Percentiles rank a stretch among this genome's conserved stretches.
Conservation (phyloP, 1,140 invertebrate genomes). For the Calliphora vicina region DNA sequence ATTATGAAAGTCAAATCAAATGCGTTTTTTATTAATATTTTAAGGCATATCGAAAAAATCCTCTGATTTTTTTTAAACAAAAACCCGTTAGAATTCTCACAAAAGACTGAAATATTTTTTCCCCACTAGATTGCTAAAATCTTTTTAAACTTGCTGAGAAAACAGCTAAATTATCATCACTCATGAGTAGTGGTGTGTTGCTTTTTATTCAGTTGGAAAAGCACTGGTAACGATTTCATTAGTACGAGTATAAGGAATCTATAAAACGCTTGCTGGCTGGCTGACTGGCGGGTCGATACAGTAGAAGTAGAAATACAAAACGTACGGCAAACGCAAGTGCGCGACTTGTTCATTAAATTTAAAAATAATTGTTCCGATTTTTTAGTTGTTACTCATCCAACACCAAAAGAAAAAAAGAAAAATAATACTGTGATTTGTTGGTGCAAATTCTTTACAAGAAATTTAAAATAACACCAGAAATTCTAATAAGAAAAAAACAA, state of each 20-base stretch:
- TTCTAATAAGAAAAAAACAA: constrained; percentile 8
- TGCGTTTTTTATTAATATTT: too few species aligned
- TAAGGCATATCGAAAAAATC: too few species aligned
- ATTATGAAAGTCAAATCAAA: too few species aligned
- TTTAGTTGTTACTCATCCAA: constrained; percentile 4
- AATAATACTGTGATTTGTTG: constrained; percentile 7
- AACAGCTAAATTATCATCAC: too few species aligned
- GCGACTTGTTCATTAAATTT: constrained; percentile 24
- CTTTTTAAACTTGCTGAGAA: too few species aligned
- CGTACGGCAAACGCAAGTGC: constrained; percentile 21
- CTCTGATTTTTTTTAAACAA: too few species aligned
- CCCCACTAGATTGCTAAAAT: too few species aligned
- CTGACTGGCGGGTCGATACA: constrained; percentile 19
- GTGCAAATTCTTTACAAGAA: constrained; percentile 7
- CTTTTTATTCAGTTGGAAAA: not conserved
- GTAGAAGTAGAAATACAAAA: constrained; percentile 21
- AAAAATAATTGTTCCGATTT: constrained; percentile 33
- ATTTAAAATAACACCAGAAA: not conserved
- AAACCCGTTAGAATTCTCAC: too few species aligned
- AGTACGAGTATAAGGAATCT: not conserved
- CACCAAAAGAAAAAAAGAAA: not conserved
- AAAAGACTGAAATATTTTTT: too few species aligned
- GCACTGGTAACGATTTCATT: constrained; percentile 3
- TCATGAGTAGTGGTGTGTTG: not conserved
- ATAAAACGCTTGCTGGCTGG: not conserved